A percentile compares a stretch with the other conserved stretches of the same genome.
These are phyloP conservation scores for Pao palembangensis DNA, from an alignment of 2,113 vertebrate genomes.

Conservation along the genomic window DNA sequence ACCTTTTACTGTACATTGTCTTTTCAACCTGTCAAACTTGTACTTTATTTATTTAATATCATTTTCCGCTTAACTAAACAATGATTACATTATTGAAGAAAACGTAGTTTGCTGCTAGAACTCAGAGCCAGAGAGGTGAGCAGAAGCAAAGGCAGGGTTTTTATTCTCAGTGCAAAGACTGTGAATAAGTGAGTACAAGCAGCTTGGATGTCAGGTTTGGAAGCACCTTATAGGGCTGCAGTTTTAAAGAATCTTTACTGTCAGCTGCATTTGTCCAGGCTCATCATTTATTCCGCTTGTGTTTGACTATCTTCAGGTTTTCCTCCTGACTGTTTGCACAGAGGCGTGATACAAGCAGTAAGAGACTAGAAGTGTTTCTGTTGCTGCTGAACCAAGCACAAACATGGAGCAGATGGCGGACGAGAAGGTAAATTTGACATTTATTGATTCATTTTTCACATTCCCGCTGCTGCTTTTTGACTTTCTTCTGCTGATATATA, in stretches of 20 bases:
- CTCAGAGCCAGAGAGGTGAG: constrained; percentile 14
- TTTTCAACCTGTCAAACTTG: too few species aligned
- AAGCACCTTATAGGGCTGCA: not conserved
- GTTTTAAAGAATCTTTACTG: not conserved
- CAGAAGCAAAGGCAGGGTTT: constrained; percentile 39
- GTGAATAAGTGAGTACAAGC: constrained; percentile 3
- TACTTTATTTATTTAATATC: too few species aligned
- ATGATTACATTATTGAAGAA: not conserved
- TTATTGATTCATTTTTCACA: not conserved
- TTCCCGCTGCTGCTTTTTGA: not conserved
- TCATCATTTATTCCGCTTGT: not conserved
- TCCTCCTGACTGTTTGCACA: constrained; percentile 8
- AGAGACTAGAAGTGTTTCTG: not conserved
- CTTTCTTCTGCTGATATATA: not conserved
- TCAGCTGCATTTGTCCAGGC: not conserved
- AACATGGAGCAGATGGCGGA: constrained; percentile 70
- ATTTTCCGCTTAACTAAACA: too few species aligned
- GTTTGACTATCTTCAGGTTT: constrained; percentile 40
- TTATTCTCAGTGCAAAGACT: not conserved
- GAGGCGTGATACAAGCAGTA: constrained; percentile 2
- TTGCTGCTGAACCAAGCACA: not conserved
- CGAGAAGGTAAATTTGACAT: constrained; percentile 53
- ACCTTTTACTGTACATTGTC: too few species aligned
- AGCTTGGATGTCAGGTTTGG: not conserved
- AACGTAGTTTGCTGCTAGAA: constrained; percentile 10